Evolutionary conservation across 1,140 invertebrate genomes (phyloP).

Genomic region (Macrocentrus cingulum): DNA sequence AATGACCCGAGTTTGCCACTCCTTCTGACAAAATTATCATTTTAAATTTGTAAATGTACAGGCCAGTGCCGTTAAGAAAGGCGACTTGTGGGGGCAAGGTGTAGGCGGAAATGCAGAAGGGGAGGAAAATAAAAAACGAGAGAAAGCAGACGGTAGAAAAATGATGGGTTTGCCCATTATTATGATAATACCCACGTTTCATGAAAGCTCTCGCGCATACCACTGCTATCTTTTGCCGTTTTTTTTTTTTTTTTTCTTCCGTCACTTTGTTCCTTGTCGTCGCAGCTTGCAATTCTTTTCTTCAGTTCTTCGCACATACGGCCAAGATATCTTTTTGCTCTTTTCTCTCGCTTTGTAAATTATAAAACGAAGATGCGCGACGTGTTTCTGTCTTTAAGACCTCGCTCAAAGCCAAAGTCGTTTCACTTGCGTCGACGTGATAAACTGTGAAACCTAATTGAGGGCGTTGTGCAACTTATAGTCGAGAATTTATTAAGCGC

Average conservation of each 20-base stretch:
- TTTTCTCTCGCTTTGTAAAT: conserved; percentile 27
- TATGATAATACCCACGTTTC: conserved; percentile 47
- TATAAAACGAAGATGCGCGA: conserved; percentile 26
- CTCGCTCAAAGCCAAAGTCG: conserved; percentile 24
- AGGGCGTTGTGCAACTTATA: conserved; percentile 22
- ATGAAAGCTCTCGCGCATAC: conserved; percentile 33
- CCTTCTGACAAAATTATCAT: conserved; percentile 43
- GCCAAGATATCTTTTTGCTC: conserved; percentile 12
- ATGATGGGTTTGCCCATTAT: conserved; percentile 46
- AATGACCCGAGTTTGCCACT: conserved; percentile 40
- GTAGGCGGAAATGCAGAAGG: conserved; percentile 13
- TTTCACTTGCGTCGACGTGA: conserved; percentile 22
- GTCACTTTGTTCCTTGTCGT: too few species aligned
- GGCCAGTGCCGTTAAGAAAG: conserved; percentile 39
- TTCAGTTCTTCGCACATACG: conserved; percentile 8
- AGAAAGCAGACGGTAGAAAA: conserved; percentile 34
- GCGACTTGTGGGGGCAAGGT: conserved; percentile 22
- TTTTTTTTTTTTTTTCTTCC: conserved; percentile 1
- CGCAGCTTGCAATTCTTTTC: conserved; percentile 11
- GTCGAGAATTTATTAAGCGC: conserved; percentile 20
- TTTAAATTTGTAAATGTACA: conserved; percentile 51
- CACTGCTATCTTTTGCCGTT: conserved; percentile 24
- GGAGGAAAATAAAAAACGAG: conserved; percentile 15
- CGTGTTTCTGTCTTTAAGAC: conserved; percentile 18
- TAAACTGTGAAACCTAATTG: conserved; percentile 25